Evolutionary conservation across 1,140 invertebrate genomes (phyloP), one percentile per base, ranked within the genome.

Genomic region (Hyposmocoma kahamanoa): DNA sequence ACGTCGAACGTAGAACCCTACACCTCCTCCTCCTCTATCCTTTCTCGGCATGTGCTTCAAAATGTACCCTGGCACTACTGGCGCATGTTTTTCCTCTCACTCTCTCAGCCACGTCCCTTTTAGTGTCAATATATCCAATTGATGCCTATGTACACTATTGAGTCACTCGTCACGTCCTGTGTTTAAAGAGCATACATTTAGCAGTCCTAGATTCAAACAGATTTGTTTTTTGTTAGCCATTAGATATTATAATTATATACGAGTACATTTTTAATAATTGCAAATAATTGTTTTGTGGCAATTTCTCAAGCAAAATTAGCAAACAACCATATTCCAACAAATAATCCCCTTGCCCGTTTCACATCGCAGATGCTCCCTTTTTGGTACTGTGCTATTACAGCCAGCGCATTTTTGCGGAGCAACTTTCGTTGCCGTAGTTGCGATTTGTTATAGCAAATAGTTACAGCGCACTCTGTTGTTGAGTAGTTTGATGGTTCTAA

Each of bases 51-150:
- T 48, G 28, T 47, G 48, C 2, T 50, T n/a, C 22, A 59, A 43
- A 11, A 26, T 45, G 18, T 59, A 59, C 15, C 44, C 47, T 10
- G 42, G 36, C 36, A 55, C 32, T 19, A n/a, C 11, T 8, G 56
- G 52, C 36, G 52, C 47, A 8, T 43, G 15, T 38, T 8, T 28
- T 19, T 50, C 47, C 15, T 41, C 24, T 3, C 45, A 26, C 15
- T 26, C 4, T 48, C 41, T 44, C 6, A 59, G 17, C 51, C 51
- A 59, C 1, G 56, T 59, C 47, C 55, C 56, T 22, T 59, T 59
- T 3, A 59, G 26, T 11, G 53, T 49, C 9, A 59, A 11, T n/a
- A 59, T 42, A 42, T 59, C 52, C 24, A 36, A 48, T 18, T 21
- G 13, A 17, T 49, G 22, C 13, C 38, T 50, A 9, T 41, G 4